A percentile compares a stretch with the other conserved stretches of the same genome.
phyloP scores from a whole-genome alignment of 2,888 invertebrate species.

The Elaeidobius kamerunicus region DNA sequence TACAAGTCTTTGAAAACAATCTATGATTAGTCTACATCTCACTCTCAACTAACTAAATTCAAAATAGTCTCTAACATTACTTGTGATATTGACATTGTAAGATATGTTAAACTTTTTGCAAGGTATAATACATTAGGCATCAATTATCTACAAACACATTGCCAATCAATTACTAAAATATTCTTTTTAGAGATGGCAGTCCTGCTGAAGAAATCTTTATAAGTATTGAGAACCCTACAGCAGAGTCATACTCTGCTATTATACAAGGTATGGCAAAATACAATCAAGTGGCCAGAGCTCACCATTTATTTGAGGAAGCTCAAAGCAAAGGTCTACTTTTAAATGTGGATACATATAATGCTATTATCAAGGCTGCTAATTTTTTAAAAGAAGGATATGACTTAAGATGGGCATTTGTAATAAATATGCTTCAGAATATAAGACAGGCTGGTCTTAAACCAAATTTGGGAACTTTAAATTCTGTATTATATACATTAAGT shows the following conservation, averaged over 20 bases:
- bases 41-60: no score
- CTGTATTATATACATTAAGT: constrained; percentile 54
- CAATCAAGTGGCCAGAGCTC: constrained; percentile 64
- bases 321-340: constrained; percentile 61
- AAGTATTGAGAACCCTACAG: constrained; percentile 63
- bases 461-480: constrained; percentile 66
- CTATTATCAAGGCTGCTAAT: constrained; percentile 59
- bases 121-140: no score
- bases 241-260: constrained; percentile 70
- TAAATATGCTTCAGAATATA: constrained; percentile 65
- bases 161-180: constrained; percentile 3
- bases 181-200: constrained; percentile 59
- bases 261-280: constrained; percentile 83
- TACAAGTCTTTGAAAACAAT: no score
- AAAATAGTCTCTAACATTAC: no score
- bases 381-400: constrained; percentile 65
- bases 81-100: no score
- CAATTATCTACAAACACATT: no score
- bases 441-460: constrained; percentile 53
- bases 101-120: no score
- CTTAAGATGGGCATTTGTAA: constrained; percentile 56
- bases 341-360: constrained; percentile 67
- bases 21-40: no score
- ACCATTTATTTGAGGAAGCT: constrained; percentile 63
- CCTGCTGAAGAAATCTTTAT: constrained; percentile 74